Evolutionary conservation across 2,113 vertebrate genomes (phyloP).

Genomic region (Eubucco bourcierii): DNA sequence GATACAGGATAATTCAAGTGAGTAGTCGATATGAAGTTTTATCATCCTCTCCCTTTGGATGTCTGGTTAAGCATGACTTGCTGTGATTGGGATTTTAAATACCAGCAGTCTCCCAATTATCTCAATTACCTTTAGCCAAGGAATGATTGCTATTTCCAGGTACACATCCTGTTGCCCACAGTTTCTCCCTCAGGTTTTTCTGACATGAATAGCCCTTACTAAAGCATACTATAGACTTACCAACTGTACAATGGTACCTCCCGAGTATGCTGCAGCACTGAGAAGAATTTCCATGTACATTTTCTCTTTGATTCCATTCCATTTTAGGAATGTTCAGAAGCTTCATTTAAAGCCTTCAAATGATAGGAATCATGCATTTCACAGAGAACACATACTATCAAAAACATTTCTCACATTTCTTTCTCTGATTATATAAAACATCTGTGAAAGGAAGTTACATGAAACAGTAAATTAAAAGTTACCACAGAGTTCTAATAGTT

Average conservation of each 20-base stretch:
- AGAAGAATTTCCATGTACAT: background rate
- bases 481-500: background rate
- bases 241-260: background rate
- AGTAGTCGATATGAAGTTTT: background rate
- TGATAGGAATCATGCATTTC: rapidly evolving
- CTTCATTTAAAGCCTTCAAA: background rate
- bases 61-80: conserved; percentile 50
- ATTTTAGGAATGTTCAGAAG: background rate
- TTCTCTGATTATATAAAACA: background rate
- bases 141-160: conserved; percentile 64
- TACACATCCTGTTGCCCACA: background rate
- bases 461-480: background rate
- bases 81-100: conserved; percentile 47
- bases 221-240: background rate
- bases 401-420: background rate
- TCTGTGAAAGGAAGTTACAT: background rate
- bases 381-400: background rate
- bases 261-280: background rate
- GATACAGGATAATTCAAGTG: background rate
- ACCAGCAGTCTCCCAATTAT: conserved; percentile 33
- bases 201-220: background rate
- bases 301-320: background rate
- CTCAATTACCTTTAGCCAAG: conserved; percentile 32
- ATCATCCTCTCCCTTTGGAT: background rate
- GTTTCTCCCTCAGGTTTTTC: conserved; percentile 39